A percentile compares a stretch with the other conserved stretches of the same genome.
Conservation (phyloP, 1,140 invertebrate species). For the Bombus cullumanus region DNA sequence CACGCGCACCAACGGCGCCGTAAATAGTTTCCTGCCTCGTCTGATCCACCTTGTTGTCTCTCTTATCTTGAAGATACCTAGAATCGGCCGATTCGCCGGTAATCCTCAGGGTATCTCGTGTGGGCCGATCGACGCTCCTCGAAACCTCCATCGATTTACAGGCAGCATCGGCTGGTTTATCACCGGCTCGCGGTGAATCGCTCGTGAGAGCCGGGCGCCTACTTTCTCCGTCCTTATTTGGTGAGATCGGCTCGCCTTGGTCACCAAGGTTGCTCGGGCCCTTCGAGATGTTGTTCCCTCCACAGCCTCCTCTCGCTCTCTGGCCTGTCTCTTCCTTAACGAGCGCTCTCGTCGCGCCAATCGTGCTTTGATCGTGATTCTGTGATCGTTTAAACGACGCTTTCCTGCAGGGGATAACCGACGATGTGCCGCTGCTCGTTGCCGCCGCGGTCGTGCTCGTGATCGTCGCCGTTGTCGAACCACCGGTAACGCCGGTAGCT, state of each 20-base stretch:
- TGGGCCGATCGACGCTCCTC: conserved; percentile 39
- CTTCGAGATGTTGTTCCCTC: conserved; percentile 46
- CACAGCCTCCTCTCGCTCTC: conserved; percentile 35
- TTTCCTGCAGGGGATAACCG: conserved; percentile 57
- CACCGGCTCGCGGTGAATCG: conserved; percentile 44
- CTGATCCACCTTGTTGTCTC: conserved; percentile 34
- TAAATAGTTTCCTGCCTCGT: conserved; percentile 47
- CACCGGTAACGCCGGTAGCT: conserved; percentile 10
- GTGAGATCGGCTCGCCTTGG: conserved; percentile 65
- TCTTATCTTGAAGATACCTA: conserved; percentile 35
- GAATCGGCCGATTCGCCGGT: neutral
- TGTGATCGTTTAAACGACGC: conserved; percentile 67
- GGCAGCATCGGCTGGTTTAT: conserved; percentile 56
- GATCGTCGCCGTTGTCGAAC: neutral
- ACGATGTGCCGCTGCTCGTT: neutral
- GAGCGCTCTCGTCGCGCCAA: conserved; percentile 40
- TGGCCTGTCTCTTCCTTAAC: conserved; percentile 63
- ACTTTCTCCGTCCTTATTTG: conserved; percentile 77
- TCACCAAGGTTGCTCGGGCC: conserved; percentile 54
- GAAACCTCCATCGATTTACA: conserved; percentile 60
- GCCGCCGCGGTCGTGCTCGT: no score
- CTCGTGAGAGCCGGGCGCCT: conserved; percentile 60
- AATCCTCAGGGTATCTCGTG: conserved; percentile 40
- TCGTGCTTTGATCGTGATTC: conserved; percentile 51
- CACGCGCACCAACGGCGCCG: conserved; percentile 54